Base-by-base conservation (phyloP, 1,140 invertebrate genomes). In the Parasteatoda tepidariorum region DNA sequence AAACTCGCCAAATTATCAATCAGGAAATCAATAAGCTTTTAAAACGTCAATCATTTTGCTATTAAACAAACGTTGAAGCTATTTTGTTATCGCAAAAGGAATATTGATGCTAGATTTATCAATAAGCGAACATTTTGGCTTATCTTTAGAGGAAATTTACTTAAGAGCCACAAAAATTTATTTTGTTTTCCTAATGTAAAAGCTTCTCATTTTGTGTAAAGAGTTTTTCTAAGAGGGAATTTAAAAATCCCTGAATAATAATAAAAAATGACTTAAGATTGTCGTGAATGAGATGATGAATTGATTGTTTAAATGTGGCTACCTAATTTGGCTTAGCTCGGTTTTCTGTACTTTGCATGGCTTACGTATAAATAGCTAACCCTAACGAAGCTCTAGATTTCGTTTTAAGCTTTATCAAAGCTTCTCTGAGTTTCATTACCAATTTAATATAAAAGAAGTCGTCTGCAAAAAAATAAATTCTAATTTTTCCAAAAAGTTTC, bases 241-340 rank as follows among this genome's bases (percentile, higher is more conserved):
- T 24, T 31, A 54, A 68, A 68, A 57, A 68, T 68, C 76, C 76
- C 54, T 34, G 18, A 41, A 38, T 64, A 13, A 13, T 18, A 48
- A n/a, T n/a, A 48, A 48, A 68, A 79, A 62, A 62, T 61, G 34
- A 66, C 34, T 54, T 31, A 59, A 79, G 76, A 79, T 79, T 79
- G 76, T 79, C 76, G n/a, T 68, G 9, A 38, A 57, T 79, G 64
- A 68, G 54, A 76, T 76, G 74, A 79, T 57, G 76, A 33, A 55
- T 68, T 79, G 76, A 79, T 79, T 79, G 76, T 79, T 67, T 66
- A 48, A 9, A 76, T 76, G 41, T 68, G 62, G n/a, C 76, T 79
- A 79, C 68, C 76, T 79, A 79, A 79, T 79, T 79, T 79, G 31
- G 76, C 76, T 79, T 79, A 79, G 76, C 76, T 79, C 76, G 76